phyloP scores from a whole-genome alignment of 2,888 invertebrate genomes.

The Pseudococcus longispinus region DNA sequence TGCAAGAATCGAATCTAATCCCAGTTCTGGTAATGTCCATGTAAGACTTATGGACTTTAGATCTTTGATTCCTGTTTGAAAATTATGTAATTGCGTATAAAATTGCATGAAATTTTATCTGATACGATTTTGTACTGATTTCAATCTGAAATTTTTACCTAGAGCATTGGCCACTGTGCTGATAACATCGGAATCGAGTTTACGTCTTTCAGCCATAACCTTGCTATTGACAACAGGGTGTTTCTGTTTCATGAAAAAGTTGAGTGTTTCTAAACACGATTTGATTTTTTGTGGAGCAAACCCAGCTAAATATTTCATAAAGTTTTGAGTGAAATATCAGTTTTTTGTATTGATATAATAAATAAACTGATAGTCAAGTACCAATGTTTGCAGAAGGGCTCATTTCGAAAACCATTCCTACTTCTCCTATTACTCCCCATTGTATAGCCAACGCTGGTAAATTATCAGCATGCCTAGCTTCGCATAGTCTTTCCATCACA shows the following conservation, averaged over 20 bases:
- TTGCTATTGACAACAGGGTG: constrained; percentile 78
- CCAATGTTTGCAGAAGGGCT: constrained; percentile 66
- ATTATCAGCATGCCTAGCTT: constrained; percentile 72
- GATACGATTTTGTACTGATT: no score
- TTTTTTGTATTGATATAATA: no score
- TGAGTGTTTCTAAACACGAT: constrained; percentile 77
- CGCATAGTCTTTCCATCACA: constrained; percentile 70
- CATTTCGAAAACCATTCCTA: constrained; percentile 67
- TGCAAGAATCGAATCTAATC: constrained; percentile 97
- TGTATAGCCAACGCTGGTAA: constrained; percentile 84
- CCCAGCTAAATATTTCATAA: constrained; percentile 67
- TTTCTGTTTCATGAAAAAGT: constrained; percentile 71
- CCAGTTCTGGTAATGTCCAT: constrained; percentile 84
- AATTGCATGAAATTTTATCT: constrained; percentile 40
- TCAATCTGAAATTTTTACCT: constrained; percentile 60
- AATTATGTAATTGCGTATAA: not conserved
- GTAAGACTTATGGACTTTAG: constrained; percentile 74
- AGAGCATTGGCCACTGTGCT: constrained; percentile 73
- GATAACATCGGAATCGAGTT: constrained; percentile 70
- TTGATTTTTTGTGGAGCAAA: constrained; percentile 74
- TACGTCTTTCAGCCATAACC: constrained; percentile 83
- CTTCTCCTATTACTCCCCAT: constrained; percentile 93
- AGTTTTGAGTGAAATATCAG: constrained; percentile 63
- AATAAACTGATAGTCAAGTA: constrained; percentile 70
- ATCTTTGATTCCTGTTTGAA: constrained; percentile 67